Conservation (phyloP, 2,888 invertebrate genomes). For the Chydorus sphaericus region DNA sequence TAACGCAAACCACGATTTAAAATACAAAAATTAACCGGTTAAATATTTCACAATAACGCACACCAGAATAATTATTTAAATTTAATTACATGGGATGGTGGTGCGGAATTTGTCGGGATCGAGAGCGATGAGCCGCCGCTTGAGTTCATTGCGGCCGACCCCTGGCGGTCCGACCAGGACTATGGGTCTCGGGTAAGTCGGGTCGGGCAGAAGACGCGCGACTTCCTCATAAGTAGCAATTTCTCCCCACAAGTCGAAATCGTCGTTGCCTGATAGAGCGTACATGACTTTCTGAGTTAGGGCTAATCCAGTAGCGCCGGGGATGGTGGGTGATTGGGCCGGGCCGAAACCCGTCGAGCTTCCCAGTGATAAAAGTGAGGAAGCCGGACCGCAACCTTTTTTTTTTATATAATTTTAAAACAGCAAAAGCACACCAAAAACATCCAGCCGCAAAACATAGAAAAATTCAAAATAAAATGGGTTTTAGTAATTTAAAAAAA, state of each 20-base stretch:
- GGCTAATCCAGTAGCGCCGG: too few species aligned
- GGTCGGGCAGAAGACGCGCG: constrained; percentile 74
- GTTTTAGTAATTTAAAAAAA: too few species aligned
- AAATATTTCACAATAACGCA: too few species aligned
- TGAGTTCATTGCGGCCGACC: constrained; percentile 80
- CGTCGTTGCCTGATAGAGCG: constrained; percentile 87
- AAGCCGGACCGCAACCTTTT: not conserved
- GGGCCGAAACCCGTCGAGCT: too few species aligned
- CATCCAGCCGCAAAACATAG: not conserved
- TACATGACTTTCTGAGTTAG: constrained; percentile 93
- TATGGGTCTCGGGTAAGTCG: constrained; percentile 68
- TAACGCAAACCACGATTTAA: too few species aligned
- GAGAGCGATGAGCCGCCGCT: constrained; percentile 72
- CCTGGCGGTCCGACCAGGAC: constrained; percentile 90
- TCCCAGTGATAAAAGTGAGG: not conserved
- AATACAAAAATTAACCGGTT: too few species aligned
- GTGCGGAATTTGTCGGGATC: constrained; percentile 83
- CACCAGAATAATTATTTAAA: too few species aligned
- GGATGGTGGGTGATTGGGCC: too few species aligned
- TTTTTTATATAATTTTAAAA: too few species aligned
- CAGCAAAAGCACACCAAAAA: too few species aligned
- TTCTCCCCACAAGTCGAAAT: constrained; percentile 84
- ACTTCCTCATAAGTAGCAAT: constrained; percentile 89
- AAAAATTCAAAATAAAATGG: too few species aligned
- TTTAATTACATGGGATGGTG: constrained; percentile 87